Percentiles rank a stretch among this genome's conserved stretches.
Evolutionary conservation across 1,140 invertebrate genomes (phyloP).

Genomic region (Odontomachus brunneus): DNA sequence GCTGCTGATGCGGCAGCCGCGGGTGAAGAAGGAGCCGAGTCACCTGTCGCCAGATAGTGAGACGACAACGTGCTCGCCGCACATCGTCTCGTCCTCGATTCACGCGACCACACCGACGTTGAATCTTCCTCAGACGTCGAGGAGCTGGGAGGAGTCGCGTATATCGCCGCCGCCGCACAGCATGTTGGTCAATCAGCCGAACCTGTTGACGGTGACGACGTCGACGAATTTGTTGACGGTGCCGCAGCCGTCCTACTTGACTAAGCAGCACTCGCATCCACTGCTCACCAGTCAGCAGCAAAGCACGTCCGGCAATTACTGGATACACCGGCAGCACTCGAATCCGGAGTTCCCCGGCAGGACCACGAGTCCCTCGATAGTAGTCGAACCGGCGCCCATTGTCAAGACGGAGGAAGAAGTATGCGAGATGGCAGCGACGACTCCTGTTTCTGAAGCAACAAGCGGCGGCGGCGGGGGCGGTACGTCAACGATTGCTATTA

Average conservation of each 20-base stretch:
- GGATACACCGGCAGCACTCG: constrained; percentile 86
- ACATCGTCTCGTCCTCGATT: constrained; percentile 78
- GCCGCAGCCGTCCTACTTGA: constrained; percentile 86
- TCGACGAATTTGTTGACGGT: constrained; percentile 87
- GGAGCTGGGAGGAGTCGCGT: constrained; percentile 84
- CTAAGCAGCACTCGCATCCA: constrained; percentile 89
- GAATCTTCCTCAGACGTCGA: constrained; percentile 87
- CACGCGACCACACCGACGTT: constrained; percentile 82
- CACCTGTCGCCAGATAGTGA: constrained; percentile 86
- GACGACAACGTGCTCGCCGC: constrained; percentile 74
- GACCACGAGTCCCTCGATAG: constrained; percentile 78
- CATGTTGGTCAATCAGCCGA: constrained; percentile 64
- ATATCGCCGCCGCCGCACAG: constrained; percentile 58
- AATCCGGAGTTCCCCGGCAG: constrained; percentile 82
- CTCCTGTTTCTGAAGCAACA: constrained; percentile 29
- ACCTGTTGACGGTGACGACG: constrained; percentile 71
- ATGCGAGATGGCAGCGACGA: constrained; percentile 53
- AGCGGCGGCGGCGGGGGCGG: not conserved
- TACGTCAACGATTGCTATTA: not conserved
- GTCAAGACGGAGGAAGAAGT: constrained; percentile 76
- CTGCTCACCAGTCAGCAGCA: constrained; percentile 86
- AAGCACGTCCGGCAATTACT: constrained; percentile 68
- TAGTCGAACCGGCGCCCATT: constrained; percentile 74
- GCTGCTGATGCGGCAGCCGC: constrained; percentile 88
- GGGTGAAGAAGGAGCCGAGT: constrained; percentile 88